Percentiles rank a stretch among this genome's conserved stretches.
These are phyloP conservation scores for Pimpla rufipes DNA, from an alignment of 2,888 invertebrate genomes.

Conservation along the genomic window DNA sequence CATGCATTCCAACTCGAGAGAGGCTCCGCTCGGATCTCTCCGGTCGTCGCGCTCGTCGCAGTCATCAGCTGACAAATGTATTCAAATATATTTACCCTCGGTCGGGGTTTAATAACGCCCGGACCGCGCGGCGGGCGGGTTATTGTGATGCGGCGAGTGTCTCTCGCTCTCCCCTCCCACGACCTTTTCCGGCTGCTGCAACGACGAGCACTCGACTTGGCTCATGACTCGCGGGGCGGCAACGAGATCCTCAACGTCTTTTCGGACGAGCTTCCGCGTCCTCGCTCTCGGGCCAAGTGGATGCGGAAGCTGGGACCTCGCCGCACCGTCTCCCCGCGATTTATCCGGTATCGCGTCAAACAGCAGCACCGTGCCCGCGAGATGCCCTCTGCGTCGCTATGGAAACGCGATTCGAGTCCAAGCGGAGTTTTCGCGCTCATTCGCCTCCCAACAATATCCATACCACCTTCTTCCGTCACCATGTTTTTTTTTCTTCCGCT, in stretches of 20 bases:
- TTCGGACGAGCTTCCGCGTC: not conserved
- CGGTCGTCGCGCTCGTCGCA: conserved; percentile 61
- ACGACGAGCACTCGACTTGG: conserved; percentile 58
- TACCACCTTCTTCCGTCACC: not conserved
- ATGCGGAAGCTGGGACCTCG: not conserved
- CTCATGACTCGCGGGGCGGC: conserved; percentile 36
- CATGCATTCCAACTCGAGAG: conserved; percentile 72
- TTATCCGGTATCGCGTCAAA: not conserved
- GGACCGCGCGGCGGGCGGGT: conserved; percentile 39
- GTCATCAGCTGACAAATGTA: conserved; percentile 77
- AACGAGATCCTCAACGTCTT: conserved; percentile 15
- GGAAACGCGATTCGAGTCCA: no score
- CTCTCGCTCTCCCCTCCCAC: conserved; percentile 3
- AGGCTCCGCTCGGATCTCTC: conserved; percentile 45
- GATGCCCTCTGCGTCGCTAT: not conserved
- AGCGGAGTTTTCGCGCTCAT: conserved; percentile 4
- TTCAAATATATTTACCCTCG: conserved; percentile 78
- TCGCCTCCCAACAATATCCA: not conserved
- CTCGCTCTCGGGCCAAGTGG: conserved; percentile 1
- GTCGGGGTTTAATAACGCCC: conserved; percentile 64
- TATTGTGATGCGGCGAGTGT: conserved; percentile 25
- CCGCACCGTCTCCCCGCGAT: not conserved
- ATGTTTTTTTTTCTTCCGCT: not conserved
- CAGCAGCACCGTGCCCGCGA: no score
- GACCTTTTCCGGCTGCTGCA: not conserved